Percentiles rank a stretch among this genome's conserved stretches.
Conservation (phyloP, 2,797 vertebrate species). For the Ficedula albicollis region DNA sequence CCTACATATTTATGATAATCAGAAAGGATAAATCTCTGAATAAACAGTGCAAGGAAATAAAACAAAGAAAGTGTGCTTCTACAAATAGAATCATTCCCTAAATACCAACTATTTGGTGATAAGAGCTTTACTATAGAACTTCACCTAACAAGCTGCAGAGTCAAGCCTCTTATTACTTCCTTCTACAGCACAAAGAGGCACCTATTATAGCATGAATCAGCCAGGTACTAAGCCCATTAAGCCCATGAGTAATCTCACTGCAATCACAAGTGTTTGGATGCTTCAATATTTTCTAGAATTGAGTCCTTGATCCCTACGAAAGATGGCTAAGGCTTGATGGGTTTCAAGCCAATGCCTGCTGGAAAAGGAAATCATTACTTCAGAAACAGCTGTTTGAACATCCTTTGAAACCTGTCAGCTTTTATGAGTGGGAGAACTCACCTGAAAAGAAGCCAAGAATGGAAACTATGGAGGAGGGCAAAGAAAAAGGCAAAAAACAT, state of each 20-base stretch:
- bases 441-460: not conserved
- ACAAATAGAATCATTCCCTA: not conserved
- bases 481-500: not conserved
- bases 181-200: not conserved
- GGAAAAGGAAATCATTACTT: not conserved
- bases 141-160: not conserved
- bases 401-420: not conserved
- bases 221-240: conserved; percentile 28
- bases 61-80: not conserved
- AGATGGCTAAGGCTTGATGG: not conserved
- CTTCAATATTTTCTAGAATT: not conserved
- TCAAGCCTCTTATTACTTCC: not conserved
- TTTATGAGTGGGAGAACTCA: not conserved
- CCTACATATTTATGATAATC: conserved; percentile 33
- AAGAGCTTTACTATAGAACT: not conserved
- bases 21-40: not conserved
- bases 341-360: not conserved
- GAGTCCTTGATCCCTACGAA: not conserved
- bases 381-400: not conserved
- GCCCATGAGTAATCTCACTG: conserved; percentile 13
- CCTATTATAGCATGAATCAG: conserved; percentile 3
- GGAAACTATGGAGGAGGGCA: not conserved
- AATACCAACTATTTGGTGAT: not conserved
- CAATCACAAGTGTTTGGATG: not conserved
- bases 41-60: not conserved